Conservation (phyloP, 2,797 vertebrate species). For the Siniperca undulata region DNA sequence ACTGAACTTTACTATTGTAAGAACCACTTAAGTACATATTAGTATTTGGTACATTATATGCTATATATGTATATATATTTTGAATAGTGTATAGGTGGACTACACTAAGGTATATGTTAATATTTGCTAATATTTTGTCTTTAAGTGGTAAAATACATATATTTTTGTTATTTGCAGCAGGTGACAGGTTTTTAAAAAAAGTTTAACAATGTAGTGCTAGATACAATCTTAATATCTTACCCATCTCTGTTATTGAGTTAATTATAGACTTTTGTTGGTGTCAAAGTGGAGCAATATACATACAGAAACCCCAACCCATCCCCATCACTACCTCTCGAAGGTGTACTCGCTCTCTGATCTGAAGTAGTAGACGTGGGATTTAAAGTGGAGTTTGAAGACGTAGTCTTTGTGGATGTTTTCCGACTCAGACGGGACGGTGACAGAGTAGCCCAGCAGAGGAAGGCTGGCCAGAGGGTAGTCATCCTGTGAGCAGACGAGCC, state of each 20-base stretch:
- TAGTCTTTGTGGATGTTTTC: conserved; percentile 99
- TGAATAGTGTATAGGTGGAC: too few species aligned
- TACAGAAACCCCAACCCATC: neutral
- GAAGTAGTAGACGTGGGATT: conserved; percentile 98
- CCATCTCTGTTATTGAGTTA: too few species aligned
- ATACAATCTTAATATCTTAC: too few species aligned
- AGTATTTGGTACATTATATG: neutral
- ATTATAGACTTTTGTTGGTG: too few species aligned
- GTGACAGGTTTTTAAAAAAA: too few species aligned
- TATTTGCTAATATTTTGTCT: too few species aligned
- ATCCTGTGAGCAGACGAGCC: conserved; percentile 83
- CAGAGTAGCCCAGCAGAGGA: conserved; percentile 94
- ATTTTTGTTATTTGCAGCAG: too few species aligned
- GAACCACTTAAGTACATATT: neutral
- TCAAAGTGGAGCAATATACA: neutral
- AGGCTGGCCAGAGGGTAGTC: conserved; percentile 97
- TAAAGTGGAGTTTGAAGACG: conserved; percentile 98
- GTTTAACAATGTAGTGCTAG: too few species aligned
- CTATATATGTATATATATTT: too few species aligned
- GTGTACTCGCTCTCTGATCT: conserved; percentile 97
- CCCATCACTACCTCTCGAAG: conserved; percentile 87
- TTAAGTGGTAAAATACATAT: too few species aligned
- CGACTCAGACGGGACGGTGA: conserved; percentile 93
- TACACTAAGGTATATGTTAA: too few species aligned
- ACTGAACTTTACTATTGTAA: neutral